Conservation (phyloP, 64 coral and sea anemone genomes). For the Cladopsammia gracilis region DNA sequence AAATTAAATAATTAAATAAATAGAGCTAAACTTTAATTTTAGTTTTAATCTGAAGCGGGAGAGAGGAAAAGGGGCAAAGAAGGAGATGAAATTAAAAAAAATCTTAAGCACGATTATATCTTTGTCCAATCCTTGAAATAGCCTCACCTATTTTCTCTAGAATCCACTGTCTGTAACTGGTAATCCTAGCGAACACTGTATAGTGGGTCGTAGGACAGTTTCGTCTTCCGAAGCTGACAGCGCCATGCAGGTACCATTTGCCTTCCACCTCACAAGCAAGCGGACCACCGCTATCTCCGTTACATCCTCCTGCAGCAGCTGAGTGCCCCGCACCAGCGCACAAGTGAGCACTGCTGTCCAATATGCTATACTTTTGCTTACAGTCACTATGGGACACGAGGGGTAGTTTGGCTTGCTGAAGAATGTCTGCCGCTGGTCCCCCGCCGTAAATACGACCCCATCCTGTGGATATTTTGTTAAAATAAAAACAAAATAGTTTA, state of each 20-base stretch:
- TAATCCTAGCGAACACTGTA: conserved; percentile 82
- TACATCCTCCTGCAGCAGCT: conserved; percentile 73
- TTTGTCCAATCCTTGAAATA: too few species aligned
- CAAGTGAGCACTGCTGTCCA: conserved; percentile 73
- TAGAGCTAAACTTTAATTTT: too few species aligned
- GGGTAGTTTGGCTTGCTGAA: conserved; percentile 81
- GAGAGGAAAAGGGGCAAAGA: too few species aligned
- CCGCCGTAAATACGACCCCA: conserved; percentile 53
- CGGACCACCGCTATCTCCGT: conserved; percentile 73
- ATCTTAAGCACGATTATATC: too few species aligned
- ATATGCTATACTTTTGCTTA: conserved; percentile 37
- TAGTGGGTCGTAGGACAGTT: conserved; percentile 76
- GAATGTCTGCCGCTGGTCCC: conserved; percentile 53
- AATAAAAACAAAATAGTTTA: too few species aligned
- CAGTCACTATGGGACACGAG: conserved; percentile 79
- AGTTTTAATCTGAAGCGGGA: too few species aligned
- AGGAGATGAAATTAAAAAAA: too few species aligned
- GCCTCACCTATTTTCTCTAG: conserved; percentile 34
- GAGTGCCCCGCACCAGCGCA: conserved; percentile 77
- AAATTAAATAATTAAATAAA: too few species aligned
- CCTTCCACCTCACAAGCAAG: conserved; percentile 68
- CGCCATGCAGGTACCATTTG: conserved; percentile 74
- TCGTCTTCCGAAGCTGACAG: conserved; percentile 73
- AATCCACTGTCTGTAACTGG: conserved; percentile 63
- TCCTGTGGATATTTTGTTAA: too few species aligned